These are phyloP conservation scores for Marmota flaviventris DNA, from an alignment of 2,113 vertebrate genomes.

Conservation along the genomic window DNA sequence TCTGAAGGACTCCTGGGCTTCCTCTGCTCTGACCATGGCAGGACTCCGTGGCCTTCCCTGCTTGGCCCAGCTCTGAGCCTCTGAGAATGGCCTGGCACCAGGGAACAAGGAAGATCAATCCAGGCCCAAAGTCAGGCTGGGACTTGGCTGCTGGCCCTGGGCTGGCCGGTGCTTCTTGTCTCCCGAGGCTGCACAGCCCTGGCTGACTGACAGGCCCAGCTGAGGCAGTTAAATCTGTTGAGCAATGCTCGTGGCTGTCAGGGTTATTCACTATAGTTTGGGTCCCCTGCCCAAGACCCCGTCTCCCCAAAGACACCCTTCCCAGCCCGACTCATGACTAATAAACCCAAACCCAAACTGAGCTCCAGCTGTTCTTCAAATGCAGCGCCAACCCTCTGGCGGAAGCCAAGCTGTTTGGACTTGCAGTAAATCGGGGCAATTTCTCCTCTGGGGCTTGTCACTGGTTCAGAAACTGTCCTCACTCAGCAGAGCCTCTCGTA, in stretches of 20 bases:
- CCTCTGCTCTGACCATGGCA: background rate
- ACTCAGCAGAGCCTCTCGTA: background rate
- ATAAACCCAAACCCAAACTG: slow-evolving; percentile 59
- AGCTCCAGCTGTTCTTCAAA: slow-evolving; percentile 68
- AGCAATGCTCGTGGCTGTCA: background rate
- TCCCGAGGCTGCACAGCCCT: background rate
- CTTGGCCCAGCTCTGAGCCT: background rate
- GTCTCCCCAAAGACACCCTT: slow-evolving; percentile 64
- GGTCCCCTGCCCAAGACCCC: slow-evolving; percentile 21
- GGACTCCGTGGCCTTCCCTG: background rate
- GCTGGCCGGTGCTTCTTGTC: background rate
- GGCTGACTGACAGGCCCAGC: slow-evolving; percentile 11
- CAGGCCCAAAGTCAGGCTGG: fast-evolving
- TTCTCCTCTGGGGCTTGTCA: slow-evolving; percentile 49
- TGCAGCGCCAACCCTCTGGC: background rate
- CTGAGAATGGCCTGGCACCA: background rate
- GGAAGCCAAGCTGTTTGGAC: slow-evolving; percentile 45
- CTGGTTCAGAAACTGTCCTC: slow-evolving; percentile 44
- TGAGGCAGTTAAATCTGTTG: slow-evolving; percentile 50
- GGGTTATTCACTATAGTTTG: slow-evolving; percentile 33
- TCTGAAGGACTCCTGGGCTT: background rate
- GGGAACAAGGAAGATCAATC: background rate
- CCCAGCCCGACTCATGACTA: slow-evolving; percentile 49
- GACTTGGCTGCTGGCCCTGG: background rate
- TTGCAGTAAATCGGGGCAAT: background rate